Conservation (phyloP, 2,888 invertebrate genomes). For the Drosophila birchii region DNA sequence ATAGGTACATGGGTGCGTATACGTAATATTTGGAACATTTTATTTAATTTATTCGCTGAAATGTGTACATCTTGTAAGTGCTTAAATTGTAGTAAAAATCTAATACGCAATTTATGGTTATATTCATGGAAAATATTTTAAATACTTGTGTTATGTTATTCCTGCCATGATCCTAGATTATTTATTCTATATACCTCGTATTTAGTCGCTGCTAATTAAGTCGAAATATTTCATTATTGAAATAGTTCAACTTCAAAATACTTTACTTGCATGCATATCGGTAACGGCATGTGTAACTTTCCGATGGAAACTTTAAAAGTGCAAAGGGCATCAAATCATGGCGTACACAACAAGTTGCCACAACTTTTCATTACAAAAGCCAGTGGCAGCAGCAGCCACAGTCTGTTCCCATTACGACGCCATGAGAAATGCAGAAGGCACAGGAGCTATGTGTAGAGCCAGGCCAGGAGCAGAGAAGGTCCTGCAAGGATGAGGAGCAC, state of each 20-base stretch:
- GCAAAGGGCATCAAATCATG: constrained; percentile 50
- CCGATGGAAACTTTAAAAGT: constrained; percentile 46
- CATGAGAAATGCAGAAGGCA: constrained; percentile 28
- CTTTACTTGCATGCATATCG: constrained; percentile 4
- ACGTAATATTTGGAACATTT: not conserved
- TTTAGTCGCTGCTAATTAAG: not conserved
- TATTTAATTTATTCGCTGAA: not conserved
- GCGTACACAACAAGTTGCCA: constrained; percentile 49
- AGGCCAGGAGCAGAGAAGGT: not conserved
- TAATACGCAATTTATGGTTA: not conserved
- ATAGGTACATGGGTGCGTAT: not conserved
- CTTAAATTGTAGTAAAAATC: not conserved
- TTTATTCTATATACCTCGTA: not conserved
- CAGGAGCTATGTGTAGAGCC: not conserved
- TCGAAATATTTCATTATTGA: not conserved
- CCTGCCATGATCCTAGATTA: not conserved
- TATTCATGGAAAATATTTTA: not conserved
- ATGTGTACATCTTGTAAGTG: not conserved
- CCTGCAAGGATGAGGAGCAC: constrained; percentile 21
- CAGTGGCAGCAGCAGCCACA: constrained; percentile 49
- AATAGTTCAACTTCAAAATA: constrained; percentile 16
- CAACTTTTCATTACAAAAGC: constrained; percentile 71
- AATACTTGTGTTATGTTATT: not conserved
- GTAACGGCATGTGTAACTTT: constrained; percentile 30
- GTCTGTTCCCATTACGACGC: constrained; percentile 36